phyloP scores from a whole-genome alignment of 2,797 vertebrate species.

The Hozukius guyotensis region DNA sequence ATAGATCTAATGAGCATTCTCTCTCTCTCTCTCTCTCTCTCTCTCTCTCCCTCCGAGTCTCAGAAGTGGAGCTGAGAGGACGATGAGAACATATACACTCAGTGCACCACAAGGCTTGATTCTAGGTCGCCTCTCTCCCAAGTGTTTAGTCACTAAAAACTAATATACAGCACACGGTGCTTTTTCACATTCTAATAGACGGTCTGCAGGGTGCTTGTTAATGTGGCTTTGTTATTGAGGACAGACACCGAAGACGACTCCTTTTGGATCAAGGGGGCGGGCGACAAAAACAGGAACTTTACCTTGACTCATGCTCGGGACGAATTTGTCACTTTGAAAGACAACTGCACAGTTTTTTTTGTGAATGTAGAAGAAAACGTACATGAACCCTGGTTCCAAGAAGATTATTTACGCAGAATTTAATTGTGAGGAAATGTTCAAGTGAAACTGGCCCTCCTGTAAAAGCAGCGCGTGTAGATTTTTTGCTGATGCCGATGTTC shows the following conservation, averaged over 20 bases:
- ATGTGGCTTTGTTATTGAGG: constrained; percentile 71
- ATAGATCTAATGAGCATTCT: constrained; percentile 82
- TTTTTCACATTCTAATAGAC: constrained; percentile 80
- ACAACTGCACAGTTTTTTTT: constrained; percentile 25
- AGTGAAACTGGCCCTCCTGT: constrained; percentile 35
- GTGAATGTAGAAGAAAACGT: neutral
- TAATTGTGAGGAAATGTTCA: constrained; percentile 31
- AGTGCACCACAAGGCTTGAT: constrained; percentile 80
- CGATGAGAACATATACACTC: constrained; percentile 81
- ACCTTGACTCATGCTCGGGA: constrained; percentile 50
- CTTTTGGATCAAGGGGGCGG: constrained; percentile 21
- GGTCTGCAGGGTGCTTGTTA: constrained; percentile 72
- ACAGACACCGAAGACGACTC: constrained; percentile 53
- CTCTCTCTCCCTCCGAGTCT: constrained; percentile 60
- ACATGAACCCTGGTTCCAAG: constrained; percentile 10
- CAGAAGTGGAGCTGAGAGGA: constrained; percentile 83
- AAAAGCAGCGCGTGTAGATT: constrained; percentile 17
- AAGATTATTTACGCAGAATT: constrained; percentile 47
- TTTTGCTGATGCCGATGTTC: constrained; percentile 60
- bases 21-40: constrained; percentile 60
- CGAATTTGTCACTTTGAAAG: constrained; percentile 60
- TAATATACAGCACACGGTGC: constrained; percentile 74
- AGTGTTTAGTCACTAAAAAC: constrained; percentile 85
- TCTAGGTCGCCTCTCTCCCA: constrained; percentile 85
- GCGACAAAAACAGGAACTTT: constrained; percentile 57